phyloP scores from a whole-genome alignment of 1,140 invertebrate species.

The Metaphire vulgaris region DNA sequence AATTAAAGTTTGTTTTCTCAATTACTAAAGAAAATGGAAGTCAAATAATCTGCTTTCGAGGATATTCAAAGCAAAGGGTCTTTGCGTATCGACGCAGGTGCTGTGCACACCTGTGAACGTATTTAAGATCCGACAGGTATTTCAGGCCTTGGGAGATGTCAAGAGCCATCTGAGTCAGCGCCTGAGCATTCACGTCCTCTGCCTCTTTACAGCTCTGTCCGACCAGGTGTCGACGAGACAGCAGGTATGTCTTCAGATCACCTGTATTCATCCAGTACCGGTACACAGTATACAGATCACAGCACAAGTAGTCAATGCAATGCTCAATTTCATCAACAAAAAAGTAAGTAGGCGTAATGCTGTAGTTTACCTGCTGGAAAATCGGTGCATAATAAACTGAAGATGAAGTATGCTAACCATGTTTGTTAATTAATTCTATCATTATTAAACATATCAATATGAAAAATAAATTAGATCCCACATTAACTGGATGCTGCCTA shows the following conservation, averaged over 20 bases:
- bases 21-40: neutral
- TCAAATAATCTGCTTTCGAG: neutral
- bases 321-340: no score
- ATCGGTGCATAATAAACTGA: no score
- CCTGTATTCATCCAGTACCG: constrained; percentile 54
- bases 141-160: constrained; percentile 46
- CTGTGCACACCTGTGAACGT: constrained; percentile 52
- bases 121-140: constrained; percentile 47
- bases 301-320: neutral
- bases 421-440: no score
- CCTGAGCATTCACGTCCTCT: constrained; percentile 69
- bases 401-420: no score
- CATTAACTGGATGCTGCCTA: no score
- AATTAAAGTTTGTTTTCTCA: neutral
- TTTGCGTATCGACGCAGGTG: no score
- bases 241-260: constrained; percentile 78
- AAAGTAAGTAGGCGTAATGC: no score
- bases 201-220: constrained; percentile 59
- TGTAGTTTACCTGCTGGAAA: no score
- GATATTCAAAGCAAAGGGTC: no score
- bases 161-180: constrained; percentile 51
- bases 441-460: no score
- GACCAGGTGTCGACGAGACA: constrained; percentile 73
- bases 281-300: neutral
- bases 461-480: no score